These are phyloP conservation scores for Agapornis canus DNA, from an alignment of 2,797 vertebrate genomes.

Conservation along the genomic window DNA sequence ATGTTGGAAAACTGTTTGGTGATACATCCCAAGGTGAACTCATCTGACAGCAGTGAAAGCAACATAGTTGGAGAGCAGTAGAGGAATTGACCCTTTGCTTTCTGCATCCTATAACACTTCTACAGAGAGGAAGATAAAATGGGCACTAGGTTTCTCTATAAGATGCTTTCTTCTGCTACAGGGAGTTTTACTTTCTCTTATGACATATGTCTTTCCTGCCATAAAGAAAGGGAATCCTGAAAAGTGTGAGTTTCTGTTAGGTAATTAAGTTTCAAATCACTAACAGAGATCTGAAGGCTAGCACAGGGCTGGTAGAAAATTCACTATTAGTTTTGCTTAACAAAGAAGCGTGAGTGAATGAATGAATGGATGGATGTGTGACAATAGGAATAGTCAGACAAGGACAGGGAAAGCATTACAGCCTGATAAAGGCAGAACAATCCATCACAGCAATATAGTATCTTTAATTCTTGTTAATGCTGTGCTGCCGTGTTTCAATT, in stretches of 20 bases:
- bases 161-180: not conserved
- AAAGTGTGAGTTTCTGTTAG: slow-evolving; percentile 37
- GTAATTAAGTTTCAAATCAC: slow-evolving; percentile 70
- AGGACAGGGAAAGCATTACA: slow-evolving; percentile 24
- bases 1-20: not conserved
- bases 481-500: slow-evolving; percentile 9
- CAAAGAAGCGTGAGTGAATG: slow-evolving; percentile 53
- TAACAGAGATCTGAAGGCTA: slow-evolving; percentile 54
- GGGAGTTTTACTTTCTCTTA: not conserved
- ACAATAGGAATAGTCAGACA: slow-evolving; percentile 32
- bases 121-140: not conserved
- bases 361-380: slow-evolving; percentile 24
- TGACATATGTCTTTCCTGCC: not conserved
- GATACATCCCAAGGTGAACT: not conserved
- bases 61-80: not conserved
- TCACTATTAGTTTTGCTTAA: slow-evolving; percentile 57
- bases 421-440: slow-evolving; percentile 53
- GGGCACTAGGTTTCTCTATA: not conserved
- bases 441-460: slow-evolving; percentile 25
- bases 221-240: slow-evolving; percentile 21
- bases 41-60: not conserved
- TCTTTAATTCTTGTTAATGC: slow-evolving; percentile 49
- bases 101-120: not conserved
- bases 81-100: not conserved
- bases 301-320: slow-evolving; percentile 25